phyloP scores from a whole-genome alignment of 1,140 invertebrate species.

The Drosophila rhopaloa region DNA sequence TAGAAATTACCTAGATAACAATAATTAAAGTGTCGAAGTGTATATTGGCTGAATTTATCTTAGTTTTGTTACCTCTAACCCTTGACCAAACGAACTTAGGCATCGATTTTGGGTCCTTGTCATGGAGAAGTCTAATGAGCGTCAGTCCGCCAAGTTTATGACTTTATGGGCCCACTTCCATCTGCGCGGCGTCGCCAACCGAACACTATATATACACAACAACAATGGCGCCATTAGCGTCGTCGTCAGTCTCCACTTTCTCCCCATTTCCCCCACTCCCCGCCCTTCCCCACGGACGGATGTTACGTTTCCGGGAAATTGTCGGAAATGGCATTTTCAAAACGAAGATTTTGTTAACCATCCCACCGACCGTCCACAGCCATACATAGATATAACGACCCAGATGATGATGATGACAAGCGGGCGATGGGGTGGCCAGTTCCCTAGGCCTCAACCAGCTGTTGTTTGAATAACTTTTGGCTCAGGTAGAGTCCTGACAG shows the following conservation, averaged over 20 bases:
- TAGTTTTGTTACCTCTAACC: background rate
- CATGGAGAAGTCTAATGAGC: constrained; percentile 44
- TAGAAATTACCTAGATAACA: background rate
- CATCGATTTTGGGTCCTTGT: constrained; percentile 6
- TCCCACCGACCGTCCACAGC: constrained; percentile 11
- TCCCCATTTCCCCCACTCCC: background rate
- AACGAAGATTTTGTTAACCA: constrained; percentile 53
- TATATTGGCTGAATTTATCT: background rate
- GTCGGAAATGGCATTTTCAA: constrained; percentile 75
- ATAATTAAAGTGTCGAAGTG: background rate
- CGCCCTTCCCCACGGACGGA: constrained; percentile 37
- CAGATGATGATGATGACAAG: constrained; percentile 37
- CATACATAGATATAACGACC: constrained; percentile 49
- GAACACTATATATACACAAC: constrained; percentile 18
- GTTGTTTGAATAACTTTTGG: constrained; percentile 63
- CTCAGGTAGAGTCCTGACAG: constrained; percentile 51
- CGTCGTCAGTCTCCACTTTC: constrained; percentile 43
- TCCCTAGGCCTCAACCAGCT: constrained; percentile 41
- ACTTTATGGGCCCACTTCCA: constrained; percentile 22
- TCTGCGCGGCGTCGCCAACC: constrained; percentile 1
- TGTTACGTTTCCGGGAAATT: constrained; percentile 67
- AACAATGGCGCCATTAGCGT: constrained; percentile 70
- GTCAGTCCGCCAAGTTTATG: constrained; percentile 51
- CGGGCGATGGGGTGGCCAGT: constrained; percentile 10
- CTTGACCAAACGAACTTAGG: background rate